Conservation (phyloP, 2,888 invertebrate species). For the Heliconius erato region DNA sequence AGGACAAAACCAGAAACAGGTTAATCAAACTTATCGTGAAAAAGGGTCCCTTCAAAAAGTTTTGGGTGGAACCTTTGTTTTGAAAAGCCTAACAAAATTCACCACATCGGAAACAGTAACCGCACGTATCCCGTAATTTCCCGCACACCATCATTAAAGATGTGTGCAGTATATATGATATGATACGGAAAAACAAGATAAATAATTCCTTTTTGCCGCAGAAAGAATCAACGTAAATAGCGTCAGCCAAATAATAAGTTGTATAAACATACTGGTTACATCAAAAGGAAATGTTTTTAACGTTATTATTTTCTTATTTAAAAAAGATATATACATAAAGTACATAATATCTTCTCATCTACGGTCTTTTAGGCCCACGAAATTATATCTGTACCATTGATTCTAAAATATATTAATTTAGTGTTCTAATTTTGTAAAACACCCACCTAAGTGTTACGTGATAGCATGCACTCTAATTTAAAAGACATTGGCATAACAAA, state of each 20-base stretch:
- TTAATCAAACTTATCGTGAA: slow-evolving; percentile 39
- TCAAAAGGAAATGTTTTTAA: background rate
- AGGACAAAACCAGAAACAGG: slow-evolving; percentile 27
- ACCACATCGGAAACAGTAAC: slow-evolving; percentile 43
- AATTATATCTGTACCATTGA: background rate
- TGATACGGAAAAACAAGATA: slow-evolving; percentile 58
- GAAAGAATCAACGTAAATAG: slow-evolving; percentile 16
- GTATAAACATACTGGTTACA: slow-evolving; percentile 19
- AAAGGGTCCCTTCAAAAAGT: slow-evolving; percentile 29
- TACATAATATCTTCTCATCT: background rate
- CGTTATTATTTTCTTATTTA: background rate
- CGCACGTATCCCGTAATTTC: slow-evolving; percentile 30
- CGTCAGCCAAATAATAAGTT: slow-evolving; percentile 10
- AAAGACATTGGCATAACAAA: background rate
- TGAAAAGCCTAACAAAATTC: slow-evolving; percentile 62
- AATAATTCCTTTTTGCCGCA: slow-evolving; percentile 62
- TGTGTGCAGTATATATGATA: slow-evolving; percentile 38
- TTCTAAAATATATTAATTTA: background rate
- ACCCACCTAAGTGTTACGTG: background rate
- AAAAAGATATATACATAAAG: background rate
- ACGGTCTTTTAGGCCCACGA: background rate
- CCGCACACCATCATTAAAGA: slow-evolving; percentile 36
- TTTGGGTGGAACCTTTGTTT: slow-evolving; percentile 50
- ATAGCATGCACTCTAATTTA: background rate
- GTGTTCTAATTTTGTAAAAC: background rate